Conservation (phyloP, 1,140 invertebrate species). For the Pararge aegeria region DNA sequence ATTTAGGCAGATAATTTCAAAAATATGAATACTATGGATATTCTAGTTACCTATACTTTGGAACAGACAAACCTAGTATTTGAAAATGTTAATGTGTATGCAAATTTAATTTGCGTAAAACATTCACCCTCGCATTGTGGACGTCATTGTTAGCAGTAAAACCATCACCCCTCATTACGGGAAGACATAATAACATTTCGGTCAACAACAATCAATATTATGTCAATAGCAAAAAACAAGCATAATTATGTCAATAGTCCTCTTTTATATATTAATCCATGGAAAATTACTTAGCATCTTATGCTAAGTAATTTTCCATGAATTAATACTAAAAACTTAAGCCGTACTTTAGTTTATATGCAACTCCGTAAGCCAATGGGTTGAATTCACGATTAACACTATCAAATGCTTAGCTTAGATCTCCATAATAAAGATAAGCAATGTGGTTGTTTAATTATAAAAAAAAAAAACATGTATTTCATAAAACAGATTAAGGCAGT, state of each 20-base stretch:
- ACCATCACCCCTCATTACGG: neutral
- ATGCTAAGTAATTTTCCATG: no score
- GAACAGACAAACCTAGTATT: neutral
- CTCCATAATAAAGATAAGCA: neutral
- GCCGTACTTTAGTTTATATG: no score
- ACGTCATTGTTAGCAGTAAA: neutral
- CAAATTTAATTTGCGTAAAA: constrained; percentile 3
- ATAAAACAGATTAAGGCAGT: neutral
- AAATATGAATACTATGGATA: no score
- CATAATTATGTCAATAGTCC: no score
- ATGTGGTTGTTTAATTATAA: neutral
- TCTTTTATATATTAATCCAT: no score
- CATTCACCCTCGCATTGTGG: constrained; percentile 3
- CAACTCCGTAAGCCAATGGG: no score
- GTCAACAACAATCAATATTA: no score
- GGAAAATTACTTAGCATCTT: no score
- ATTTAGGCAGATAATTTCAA: neutral
- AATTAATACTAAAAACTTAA: no score
- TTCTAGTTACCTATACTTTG: neutral
- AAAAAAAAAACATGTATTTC: neutral
- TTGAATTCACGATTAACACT: no score
- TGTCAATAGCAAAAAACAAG: no score
- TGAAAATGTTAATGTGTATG: constrained; percentile 1
- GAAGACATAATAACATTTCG: neutral
- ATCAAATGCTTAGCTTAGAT: neutral